Percentiles rank a stretch among this genome's conserved stretches.
Conservation (phyloP, 2,113 vertebrate species). For the Cygnus buccinator region DNA sequence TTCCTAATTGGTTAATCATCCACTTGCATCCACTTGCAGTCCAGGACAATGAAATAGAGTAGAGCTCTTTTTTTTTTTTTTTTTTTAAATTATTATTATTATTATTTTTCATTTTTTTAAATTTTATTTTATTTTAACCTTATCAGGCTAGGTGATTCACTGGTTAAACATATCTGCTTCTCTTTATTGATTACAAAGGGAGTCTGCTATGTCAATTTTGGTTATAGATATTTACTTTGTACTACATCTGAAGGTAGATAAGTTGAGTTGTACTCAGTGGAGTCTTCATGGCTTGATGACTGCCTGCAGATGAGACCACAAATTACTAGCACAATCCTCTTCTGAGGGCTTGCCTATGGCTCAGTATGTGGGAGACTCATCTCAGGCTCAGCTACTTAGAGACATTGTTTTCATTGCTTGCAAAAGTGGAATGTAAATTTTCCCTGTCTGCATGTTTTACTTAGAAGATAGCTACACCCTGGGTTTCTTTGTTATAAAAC, state of each 20-base stretch:
- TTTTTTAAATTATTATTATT: background rate
- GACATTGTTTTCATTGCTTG: background rate
- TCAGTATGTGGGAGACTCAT: background rate
- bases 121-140: background rate
- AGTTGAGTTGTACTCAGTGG: background rate
- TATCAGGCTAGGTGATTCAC: background rate
- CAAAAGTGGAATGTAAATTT: background rate
- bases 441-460: background rate
- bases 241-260: background rate
- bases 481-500: slow-evolving; percentile 42
- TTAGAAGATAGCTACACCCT: background rate
- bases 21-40: background rate
- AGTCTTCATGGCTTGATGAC: background rate
- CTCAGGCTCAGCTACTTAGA: background rate
- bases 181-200: background rate
- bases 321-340: background rate
- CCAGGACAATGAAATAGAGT: background rate
- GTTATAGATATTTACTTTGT: background rate
- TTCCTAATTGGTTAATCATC: background rate
- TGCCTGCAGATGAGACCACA: background rate
- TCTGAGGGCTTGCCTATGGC: background rate
- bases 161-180: background rate
- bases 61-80: background rate
- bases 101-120: background rate
- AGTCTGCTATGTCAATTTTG: background rate